These are phyloP conservation scores for Pimephales promelas DNA, from an alignment of 2,113 vertebrate genomes.

Conservation along the genomic window DNA sequence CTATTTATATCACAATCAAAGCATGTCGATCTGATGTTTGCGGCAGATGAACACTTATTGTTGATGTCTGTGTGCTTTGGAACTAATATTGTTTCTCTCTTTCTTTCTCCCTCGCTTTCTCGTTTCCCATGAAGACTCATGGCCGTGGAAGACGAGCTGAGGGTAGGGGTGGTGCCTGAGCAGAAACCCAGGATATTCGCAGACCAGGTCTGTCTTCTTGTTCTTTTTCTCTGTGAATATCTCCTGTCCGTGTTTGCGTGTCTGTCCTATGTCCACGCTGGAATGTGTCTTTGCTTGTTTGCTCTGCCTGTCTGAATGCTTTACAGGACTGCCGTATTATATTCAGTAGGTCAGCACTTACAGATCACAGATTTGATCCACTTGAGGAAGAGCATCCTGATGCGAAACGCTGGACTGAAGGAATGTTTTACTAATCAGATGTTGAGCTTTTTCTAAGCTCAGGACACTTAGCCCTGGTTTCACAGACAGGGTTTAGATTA, in stretches of 20 bases:
- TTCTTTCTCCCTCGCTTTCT: no score
- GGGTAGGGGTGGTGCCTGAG: constrained; percentile 81
- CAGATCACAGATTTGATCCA: not conserved
- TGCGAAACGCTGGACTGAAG: not conserved
- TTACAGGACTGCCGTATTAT: not conserved
- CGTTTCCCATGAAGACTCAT: constrained; percentile 84
- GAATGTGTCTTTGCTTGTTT: constrained; percentile 57
- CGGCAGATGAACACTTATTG: not conserved
- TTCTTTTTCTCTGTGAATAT: constrained; percentile 63
- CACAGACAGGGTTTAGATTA: no score
- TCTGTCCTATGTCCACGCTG: constrained; percentile 61
- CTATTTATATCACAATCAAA: constrained; percentile 12
- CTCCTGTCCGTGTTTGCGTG: constrained; percentile 59
- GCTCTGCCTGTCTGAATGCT: constrained; percentile 45
- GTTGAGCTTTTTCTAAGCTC: no score
- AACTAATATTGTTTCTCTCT: constrained; percentile 50
- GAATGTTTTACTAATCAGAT: not conserved
- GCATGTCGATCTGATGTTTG: not conserved
- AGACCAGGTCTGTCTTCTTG: constrained; percentile 86
- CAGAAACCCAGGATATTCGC: constrained; percentile 92
- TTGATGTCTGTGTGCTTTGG: constrained; percentile 18
- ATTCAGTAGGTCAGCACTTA: constrained; percentile 14
- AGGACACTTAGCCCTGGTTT: no score
- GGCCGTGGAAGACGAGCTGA: constrained; percentile 96
- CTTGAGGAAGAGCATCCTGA: constrained; percentile 12